Percentiles rank a stretch among this genome's conserved stretches.
Conservation (phyloP, 2,888 invertebrate species). For the Dorcus hopei region DNA sequence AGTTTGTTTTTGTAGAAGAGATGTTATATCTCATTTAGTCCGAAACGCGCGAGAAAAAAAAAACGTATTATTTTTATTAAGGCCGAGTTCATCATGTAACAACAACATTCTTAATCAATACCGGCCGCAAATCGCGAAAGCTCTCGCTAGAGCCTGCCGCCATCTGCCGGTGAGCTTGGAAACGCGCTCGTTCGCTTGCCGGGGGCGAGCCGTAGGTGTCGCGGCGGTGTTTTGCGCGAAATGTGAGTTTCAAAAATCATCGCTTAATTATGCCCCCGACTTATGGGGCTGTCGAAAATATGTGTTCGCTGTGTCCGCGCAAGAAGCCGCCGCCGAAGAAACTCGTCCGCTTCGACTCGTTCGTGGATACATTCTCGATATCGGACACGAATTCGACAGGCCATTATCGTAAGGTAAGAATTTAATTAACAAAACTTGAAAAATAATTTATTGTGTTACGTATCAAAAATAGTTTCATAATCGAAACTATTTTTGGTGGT, state of each 20-base stretch:
- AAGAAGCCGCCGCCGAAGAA: slow-evolving; percentile 56
- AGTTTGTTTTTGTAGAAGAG: no score
- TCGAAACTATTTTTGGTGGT: neutral
- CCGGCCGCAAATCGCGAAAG: no score
- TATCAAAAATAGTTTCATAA: neutral
- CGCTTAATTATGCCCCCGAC: slow-evolving; percentile 50
- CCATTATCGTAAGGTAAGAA: slow-evolving; percentile 27
- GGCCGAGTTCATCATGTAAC: no score
- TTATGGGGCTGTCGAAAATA: slow-evolving; percentile 48
- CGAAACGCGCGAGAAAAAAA: no score
- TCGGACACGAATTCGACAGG: slow-evolving; percentile 47
- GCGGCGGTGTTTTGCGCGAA: slow-evolving; percentile 3
- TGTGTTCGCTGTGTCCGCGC: slow-evolving; percentile 61
- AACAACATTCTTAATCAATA: no score
- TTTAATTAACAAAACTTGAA: neutral
- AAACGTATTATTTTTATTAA: no score
- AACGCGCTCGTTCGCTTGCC: neutral
- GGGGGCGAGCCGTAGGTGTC: slow-evolving; percentile 12
- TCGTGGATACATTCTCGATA: slow-evolving; percentile 61
- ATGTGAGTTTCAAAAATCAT: neutral
- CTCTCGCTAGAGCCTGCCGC: no score
- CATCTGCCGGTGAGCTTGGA: no score
- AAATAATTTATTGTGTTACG: no score
- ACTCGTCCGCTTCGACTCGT: slow-evolving; percentile 60
- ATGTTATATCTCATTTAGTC: no score